Conservation (phyloP, 2,113 vertebrate genomes). For the Thunnus maccoyii region DNA sequence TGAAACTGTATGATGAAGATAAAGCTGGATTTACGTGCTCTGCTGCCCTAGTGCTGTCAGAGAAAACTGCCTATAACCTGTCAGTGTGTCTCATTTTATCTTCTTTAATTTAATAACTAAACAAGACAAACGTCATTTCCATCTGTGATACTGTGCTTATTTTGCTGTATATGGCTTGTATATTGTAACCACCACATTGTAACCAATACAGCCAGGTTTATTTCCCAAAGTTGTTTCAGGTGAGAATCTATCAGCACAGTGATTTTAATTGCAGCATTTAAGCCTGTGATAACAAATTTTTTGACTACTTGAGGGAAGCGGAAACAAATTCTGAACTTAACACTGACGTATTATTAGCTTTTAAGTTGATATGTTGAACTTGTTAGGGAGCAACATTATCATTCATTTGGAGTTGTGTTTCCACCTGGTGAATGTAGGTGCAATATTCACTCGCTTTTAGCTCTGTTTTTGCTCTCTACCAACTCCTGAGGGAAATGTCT, state of each 20-base stretch:
- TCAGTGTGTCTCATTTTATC: not conserved
- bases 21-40: not conserved
- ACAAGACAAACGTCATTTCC: not conserved
- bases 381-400: too few species aligned
- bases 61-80: not conserved
- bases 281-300: too few species aligned
- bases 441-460: too few species aligned
- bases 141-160: not conserved
- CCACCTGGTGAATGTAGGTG: too few species aligned
- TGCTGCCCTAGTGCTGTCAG: not conserved
- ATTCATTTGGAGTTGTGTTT: too few species aligned
- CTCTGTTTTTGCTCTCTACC: too few species aligned
- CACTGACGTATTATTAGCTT: too few species aligned
- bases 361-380: too few species aligned
- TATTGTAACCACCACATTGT: not conserved
- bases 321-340: too few species aligned
- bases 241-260: not conserved
- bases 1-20: conserved; percentile 12
- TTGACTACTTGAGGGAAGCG: too few species aligned
- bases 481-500: too few species aligned
- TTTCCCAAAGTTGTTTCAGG: not conserved
- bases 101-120: too few species aligned
- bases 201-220: not conserved
- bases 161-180: not conserved
- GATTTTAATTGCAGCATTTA: not conserved